A percentile compares a stretch with the other conserved stretches of the same genome.
These are phyloP conservation scores for Tetraodon nigroviridis DNA, from an alignment of 2,113 vertebrate species.

Conservation along the genomic window DNA sequence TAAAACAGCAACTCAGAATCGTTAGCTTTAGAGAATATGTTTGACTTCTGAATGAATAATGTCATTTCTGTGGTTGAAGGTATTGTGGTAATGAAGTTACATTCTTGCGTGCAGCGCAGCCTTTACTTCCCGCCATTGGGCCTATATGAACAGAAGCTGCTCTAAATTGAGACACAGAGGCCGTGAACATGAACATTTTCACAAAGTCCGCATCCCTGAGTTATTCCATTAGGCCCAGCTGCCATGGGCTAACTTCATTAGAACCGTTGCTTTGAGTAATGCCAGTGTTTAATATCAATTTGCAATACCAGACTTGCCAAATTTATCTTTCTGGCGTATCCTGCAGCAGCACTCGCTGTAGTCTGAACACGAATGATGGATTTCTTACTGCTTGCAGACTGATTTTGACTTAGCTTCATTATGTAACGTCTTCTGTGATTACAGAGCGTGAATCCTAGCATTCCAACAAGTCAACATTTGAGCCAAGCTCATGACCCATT, in stretches of 20 bases:
- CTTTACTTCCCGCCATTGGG: too few relatives aligned
- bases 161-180: background rate
- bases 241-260: slow-evolving; percentile 48
- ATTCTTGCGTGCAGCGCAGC: too few relatives aligned
- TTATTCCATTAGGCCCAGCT: slow-evolving; percentile 54
- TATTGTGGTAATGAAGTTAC: too few relatives aligned
- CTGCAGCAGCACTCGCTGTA: slow-evolving; percentile 18
- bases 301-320: slow-evolving; percentile 31
- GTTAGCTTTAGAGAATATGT: background rate
- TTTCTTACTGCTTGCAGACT: background rate
- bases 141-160: too few relatives aligned
- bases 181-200: slow-evolving; percentile 25
- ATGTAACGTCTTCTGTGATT: slow-evolving; percentile 2
- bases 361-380: slow-evolving; percentile 1
- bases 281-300: slow-evolving; percentile 50
- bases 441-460: background rate
- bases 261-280: slow-evolving; percentile 43
- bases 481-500: background rate
- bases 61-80: too few relatives aligned
- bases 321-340: slow-evolving; percentile 39
- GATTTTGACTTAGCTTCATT: slow-evolving; percentile 6
- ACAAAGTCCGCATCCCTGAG: slow-evolving; percentile 47
- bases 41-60: too few relatives aligned
- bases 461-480: background rate
- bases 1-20: background rate